A percentile compares a stretch with the other conserved stretches of the same genome.
Conservation (phyloP, 2,797 vertebrate species). For the Squalus acanthias region DNA sequence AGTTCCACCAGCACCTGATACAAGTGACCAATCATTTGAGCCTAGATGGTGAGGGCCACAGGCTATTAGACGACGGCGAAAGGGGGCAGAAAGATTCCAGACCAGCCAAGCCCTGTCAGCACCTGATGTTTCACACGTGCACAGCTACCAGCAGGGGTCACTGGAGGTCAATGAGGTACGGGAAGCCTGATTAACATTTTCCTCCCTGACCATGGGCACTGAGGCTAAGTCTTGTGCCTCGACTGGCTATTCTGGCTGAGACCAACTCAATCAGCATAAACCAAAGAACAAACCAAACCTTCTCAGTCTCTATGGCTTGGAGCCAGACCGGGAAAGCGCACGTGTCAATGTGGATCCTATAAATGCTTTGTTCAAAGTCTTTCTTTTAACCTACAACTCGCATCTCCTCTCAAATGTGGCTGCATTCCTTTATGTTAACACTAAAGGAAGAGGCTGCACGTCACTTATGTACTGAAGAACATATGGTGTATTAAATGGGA, state of each 20-base stretch:
- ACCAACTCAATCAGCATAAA: neutral
- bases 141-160: neutral
- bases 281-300: neutral
- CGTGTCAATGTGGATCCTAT: too few species aligned
- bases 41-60: neutral
- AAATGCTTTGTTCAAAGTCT: neutral
- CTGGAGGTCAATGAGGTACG: neutral
- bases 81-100: neutral
- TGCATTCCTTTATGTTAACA: neutral
- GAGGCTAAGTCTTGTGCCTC: neutral
- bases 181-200: neutral
- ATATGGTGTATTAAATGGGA: conserved; percentile 22
- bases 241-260: too few species aligned
- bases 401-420: neutral
- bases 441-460: neutral
- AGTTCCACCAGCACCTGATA: neutral
- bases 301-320: neutral
- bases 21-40: neutral
- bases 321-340: neutral
- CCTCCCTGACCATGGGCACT: neutral
- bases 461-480: neutral
- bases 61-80: neutral
- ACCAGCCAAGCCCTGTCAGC: neutral
- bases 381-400: neutral
- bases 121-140: neutral